Evolutionary conservation across 2,113 vertebrate genomes (phyloP), one percentile per base, ranked within the genome.

Genomic region (Pachypanchax playfairii): DNA sequence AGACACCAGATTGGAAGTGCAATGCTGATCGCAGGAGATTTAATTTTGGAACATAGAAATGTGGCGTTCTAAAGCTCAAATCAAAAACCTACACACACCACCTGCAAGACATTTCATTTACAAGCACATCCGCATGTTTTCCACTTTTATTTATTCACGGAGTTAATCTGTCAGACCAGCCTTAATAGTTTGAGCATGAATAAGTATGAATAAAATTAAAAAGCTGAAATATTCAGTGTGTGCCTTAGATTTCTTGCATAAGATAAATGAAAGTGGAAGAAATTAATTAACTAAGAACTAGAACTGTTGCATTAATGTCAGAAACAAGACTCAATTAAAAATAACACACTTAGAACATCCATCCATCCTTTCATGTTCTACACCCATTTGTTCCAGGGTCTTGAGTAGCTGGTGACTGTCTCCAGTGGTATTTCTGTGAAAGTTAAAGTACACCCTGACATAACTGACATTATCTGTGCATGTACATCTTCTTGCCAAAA

Each of bases 11-110:
- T 58, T 64, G 60, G 55, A 75, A 59, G 14, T 62, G 51, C 15
- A 42, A 24, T 18, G 39, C 59, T 59, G 57, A 33, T 75, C 42
- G 59, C 44, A 56, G 5, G 42, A 56, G 46, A 59, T 84, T 74
- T 71, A 59, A 77, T 75, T 79, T 72, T 70, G 53, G 65, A 77
- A 59, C 63, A 54, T n/a, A n/a, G n/a, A 66, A 70, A 73, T 15
- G 46, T 61, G 49, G 57, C 31, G 29, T 42, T 13, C 21, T 50
- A 14, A 46, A 39, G 38, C 54, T 39, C 51, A 20, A 24, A 41
- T 26, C 36, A 59, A 47, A 61, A 72, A 58, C 55, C 52, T 60
- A 36, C 62, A 47, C 48, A 33, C 9, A 52, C 22, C 46, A 46
- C 61, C 57, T 68, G 42, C n/a, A 26, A 44, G 53, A 63, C 49